phyloP scores from a whole-genome alignment of 2,888 invertebrate genomes.

The Diaphora mendica region DNA sequence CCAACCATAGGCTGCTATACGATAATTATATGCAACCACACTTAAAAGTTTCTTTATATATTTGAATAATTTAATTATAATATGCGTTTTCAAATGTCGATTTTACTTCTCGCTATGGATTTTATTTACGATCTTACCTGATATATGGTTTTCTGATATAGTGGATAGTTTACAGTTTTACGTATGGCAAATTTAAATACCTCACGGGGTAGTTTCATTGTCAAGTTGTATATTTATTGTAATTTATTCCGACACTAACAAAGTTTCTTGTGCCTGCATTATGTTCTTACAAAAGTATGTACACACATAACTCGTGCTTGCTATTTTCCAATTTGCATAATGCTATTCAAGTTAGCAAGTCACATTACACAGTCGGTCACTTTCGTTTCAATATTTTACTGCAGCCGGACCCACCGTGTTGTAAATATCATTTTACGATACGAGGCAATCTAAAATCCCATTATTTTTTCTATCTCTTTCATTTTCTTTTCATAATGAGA shows the following conservation, averaged over 20 bases:
- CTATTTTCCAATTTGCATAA: conserved; percentile 60
- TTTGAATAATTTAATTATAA: conserved; percentile 68
- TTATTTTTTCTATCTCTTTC: neutral
- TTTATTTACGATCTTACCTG: conserved; percentile 62
- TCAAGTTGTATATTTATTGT: conserved; percentile 66
- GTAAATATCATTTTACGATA: neutral
- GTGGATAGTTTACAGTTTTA: conserved; percentile 52
- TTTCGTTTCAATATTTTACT: conserved; percentile 41
- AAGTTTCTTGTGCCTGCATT: conserved; percentile 51
- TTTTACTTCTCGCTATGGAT: conserved; percentile 53
- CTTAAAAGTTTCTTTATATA: conserved; percentile 54
- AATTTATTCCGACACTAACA: conserved; percentile 66
- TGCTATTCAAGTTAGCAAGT: conserved; percentile 16
- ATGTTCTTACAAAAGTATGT: conserved; percentile 54
- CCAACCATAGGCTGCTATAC: conserved; percentile 29
- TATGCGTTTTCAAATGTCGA: conserved; percentile 59
- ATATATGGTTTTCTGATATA: conserved; percentile 62
- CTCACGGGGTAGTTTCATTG: conserved; percentile 58
- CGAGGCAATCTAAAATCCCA: neutral
- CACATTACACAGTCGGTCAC: conserved; percentile 21
- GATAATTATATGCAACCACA: conserved; percentile 53
- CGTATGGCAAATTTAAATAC: conserved; percentile 49
- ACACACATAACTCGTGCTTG: conserved; percentile 55
- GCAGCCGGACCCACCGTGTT: neutral
- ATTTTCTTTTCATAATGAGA: neutral